Conservation (phyloP, 1,140 invertebrate genomes). For the Sminthurides bifidus region DNA sequence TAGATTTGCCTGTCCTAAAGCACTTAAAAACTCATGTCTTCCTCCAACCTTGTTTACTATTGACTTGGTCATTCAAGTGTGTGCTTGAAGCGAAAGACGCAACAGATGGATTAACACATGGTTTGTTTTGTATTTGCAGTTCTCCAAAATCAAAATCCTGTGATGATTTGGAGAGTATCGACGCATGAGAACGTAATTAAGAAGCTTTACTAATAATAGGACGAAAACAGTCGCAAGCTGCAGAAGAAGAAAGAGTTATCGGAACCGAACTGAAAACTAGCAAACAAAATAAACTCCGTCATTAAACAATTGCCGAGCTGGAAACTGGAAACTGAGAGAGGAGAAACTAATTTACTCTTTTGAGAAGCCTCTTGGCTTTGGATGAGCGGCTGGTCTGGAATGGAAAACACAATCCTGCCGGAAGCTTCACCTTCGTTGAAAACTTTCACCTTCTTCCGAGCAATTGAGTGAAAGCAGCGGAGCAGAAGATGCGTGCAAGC, state of each 20-base stretch:
- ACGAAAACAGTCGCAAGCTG: not conserved
- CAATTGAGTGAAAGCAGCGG: not conserved
- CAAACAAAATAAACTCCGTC: not conserved
- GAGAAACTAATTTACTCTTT: not conserved
- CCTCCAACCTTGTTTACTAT: not conserved
- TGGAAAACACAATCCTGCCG: not conserved
- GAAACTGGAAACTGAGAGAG: not conserved
- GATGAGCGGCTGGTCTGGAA: no score
- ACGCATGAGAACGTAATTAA: not conserved
- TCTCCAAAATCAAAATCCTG: conserved; percentile 31
- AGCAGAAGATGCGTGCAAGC: not conserved
- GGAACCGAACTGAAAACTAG: not conserved
- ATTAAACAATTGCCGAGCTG: no score
- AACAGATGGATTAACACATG: no score
- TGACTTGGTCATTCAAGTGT: not conserved
- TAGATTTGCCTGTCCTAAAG: no score
- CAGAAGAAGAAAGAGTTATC: not conserved
- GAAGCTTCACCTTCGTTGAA: not conserved
- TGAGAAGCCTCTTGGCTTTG: no score
- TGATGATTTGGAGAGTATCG: conserved; percentile 30
- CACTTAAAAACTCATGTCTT: not conserved
- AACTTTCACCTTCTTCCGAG: not conserved
- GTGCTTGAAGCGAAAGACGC: not conserved
- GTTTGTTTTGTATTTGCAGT: conserved; percentile 9
- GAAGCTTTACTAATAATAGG: not conserved